Base-by-base conservation (phyloP, 2,797 vertebrate genomes). In the Betta splendens region DNA sequence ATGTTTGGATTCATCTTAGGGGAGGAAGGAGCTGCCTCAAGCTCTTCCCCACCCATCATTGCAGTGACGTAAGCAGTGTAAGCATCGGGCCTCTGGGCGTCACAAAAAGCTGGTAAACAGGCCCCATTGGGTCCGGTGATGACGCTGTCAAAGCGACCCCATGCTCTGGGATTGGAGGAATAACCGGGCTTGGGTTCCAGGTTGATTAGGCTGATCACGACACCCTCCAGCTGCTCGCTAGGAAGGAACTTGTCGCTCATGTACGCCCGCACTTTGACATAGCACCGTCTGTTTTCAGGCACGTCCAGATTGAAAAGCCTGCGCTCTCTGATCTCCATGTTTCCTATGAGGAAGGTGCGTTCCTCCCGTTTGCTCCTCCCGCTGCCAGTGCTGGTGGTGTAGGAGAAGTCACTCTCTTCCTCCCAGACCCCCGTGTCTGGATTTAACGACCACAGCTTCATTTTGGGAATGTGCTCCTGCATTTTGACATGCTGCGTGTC, bases 251-350 rank as follows among this genome's bases (percentile, higher is more conserved):
- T 98, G 71, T 98, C 97, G 3, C 91, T 98, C 93, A 94, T 94
- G 74, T 98, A 98, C 4, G 96, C 92, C 12, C 98, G 90, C 12
- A 98, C 95, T 84, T 99, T 99, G 38, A 98, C 95, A 1, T 96
- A 99, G 87, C 98, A 99, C 21, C 98, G 94, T 17, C 96, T 93
- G 50, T 92, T 94, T 91, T 98, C 98, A 0, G 98, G 95, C 53
- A 99, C 98, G 0, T 99, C 98, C 64, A 99, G 88, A 84, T 99
- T 99, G 79, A 99, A 99, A 26, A 99, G 91, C 0, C 98, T 91
- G 2, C 98, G 91, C 75, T 98, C 98, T 16, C 96, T 92, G 56
- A 99, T 93, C 88, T 98, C 95, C 92, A 97, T 89, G 68, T 96
- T 96, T 40, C 98, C 98, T 23, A 96, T 93, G n/a, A 98, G 89